Base-by-base conservation (phyloP, 2,888 invertebrate genomes). In the Ochropleura plecta region DNA sequence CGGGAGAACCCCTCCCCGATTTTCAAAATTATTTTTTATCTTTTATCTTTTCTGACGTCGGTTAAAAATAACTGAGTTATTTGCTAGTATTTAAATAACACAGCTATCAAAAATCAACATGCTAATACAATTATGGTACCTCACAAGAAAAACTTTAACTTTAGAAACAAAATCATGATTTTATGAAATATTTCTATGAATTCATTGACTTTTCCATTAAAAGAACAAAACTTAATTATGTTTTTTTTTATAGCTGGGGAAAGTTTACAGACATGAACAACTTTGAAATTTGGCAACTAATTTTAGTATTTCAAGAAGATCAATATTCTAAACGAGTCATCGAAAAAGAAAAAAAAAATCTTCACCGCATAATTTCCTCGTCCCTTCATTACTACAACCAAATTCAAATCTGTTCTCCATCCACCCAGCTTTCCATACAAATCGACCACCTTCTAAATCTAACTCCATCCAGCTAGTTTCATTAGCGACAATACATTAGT, bases 401-500 rank as follows among this genome's bases (percentile, higher is more conserved):
- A 59, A 57, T 51, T 9, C 3, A 69, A 69, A 44, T 40, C 10
- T 12, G 20, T 66, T 78, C 65, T 59, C 14, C 2, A 16, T 6
- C 42, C 12, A n/a, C 12, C 3, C n/a, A 53, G 59, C 55, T 48
- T 18, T 48, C 18, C 40, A 46, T 18, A 64, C 20, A 73, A 63
- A 51, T 18, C 12, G 16, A 14, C 16, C 42, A 42, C n/a, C 55
- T 64, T 70, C 42, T 49, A 46, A 53, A 80, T 84, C 85, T 84
- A 76, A 70, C 63, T 81, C 30, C 69, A 69, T 81, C 74, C 78
- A 72, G 81, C 74, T 78, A 75, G 75, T 82, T 85, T 84, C 79
- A 85, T 86, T 83, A 83, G 77, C 75, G 86, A 78, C 83, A 79
- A 82, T 88, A 84, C 85, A 86, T 86, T 85, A 84, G 84, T 84